These are phyloP conservation scores for Sakesphorus luctuosus DNA, from an alignment of 2,113 vertebrate species.

Conservation along the genomic window DNA sequence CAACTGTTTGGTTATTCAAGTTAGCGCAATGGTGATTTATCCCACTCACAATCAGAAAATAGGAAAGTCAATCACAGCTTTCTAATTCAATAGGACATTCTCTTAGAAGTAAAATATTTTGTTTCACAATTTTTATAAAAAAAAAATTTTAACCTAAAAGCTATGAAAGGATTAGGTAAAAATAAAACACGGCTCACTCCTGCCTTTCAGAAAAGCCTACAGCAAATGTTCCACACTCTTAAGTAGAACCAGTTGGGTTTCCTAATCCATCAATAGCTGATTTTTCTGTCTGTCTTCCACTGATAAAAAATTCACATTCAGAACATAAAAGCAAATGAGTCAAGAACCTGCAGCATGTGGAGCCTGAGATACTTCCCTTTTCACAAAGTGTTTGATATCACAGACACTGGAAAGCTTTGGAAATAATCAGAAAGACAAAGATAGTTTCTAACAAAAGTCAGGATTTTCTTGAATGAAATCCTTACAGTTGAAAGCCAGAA, in stretches of 20 bases:
- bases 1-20: not conserved
- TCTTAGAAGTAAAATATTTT: not conserved
- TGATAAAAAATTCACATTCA: constrained; percentile 32
- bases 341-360: constrained; percentile 6
- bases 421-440: constrained; percentile 44
- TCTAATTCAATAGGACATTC: not conserved
- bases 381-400: not conserved
- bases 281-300: constrained; percentile 39
- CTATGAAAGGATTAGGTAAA: constrained; percentile 11
- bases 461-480: constrained; percentile 30
- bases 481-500: not conserved
- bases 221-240: constrained; percentile 21
- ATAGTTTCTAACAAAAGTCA: constrained; percentile 17
- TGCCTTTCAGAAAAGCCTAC: not conserved
- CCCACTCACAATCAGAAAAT: not conserved
- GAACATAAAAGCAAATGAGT: constrained; percentile 38
- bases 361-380: constrained; percentile 28
- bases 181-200: not conserved
- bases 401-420: not conserved
- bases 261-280: constrained; percentile 29
- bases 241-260: not conserved
- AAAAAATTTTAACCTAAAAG: constrained; percentile 1
- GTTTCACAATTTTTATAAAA: not conserved
- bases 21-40: not conserved
- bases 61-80: not conserved